These are phyloP conservation scores for Drosophila austrosaltans DNA, from an alignment of 2,888 invertebrate genomes.

Conservation along the genomic window DNA sequence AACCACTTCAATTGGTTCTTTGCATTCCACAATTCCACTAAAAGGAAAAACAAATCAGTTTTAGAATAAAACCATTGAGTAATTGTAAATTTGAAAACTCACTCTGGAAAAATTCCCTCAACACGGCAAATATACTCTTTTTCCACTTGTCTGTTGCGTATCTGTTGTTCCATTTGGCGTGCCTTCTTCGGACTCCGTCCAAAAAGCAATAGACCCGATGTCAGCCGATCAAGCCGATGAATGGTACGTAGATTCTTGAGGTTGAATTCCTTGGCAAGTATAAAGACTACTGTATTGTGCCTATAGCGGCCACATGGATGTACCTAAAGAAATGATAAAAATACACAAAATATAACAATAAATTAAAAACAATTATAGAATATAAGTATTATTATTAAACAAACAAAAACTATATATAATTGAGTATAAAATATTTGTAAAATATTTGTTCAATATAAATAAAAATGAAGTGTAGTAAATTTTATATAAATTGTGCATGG, in stretches of 20 bases:
- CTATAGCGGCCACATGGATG: slow-evolving; percentile 99
- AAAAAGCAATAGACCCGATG: slow-evolving; percentile 94
- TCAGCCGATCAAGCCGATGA: slow-evolving; percentile 97
- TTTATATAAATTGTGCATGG: neutral
- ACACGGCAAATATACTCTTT: slow-evolving; percentile 98
- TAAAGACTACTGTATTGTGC: slow-evolving; percentile 97
- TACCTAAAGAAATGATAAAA: slow-evolving; percentile 85
- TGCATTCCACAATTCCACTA: slow-evolving; percentile 93
- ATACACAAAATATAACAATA: neutral
- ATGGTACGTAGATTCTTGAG: slow-evolving; percentile 95
- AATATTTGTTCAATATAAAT: neutral
- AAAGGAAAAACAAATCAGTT: slow-evolving; percentile 26
- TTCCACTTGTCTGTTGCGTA: slow-evolving; percentile 93
- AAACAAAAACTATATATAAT: neutral
- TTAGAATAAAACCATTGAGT: neutral
- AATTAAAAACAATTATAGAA: neutral
- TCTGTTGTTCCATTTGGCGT: slow-evolving; percentile 96
- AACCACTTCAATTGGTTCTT: slow-evolving; percentile 95
- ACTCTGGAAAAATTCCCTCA: slow-evolving; percentile 96
- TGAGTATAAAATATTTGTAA: slow-evolving; percentile 17
- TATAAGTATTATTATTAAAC: neutral
- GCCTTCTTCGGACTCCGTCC: slow-evolving; percentile 96
- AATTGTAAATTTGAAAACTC: slow-evolving; percentile 77
- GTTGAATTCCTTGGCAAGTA: slow-evolving; percentile 97
- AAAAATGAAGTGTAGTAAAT: slow-evolving; percentile 9